phyloP scores from a whole-genome alignment of 2,113 vertebrate genomes.

The Sinocyclocheilus rhinocerous region DNA sequence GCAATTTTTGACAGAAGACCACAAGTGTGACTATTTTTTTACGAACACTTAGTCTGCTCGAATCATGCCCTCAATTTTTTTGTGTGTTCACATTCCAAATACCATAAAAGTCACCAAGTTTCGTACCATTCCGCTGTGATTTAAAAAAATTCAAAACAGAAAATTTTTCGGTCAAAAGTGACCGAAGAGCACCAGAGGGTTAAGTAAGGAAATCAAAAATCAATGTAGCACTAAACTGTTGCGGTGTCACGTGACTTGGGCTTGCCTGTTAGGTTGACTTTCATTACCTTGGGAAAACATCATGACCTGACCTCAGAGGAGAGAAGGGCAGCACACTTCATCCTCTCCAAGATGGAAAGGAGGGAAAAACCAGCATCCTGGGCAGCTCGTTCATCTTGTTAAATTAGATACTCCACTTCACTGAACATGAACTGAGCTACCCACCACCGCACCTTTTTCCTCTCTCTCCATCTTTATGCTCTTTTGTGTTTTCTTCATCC shows the following conservation, averaged over 20 bases:
- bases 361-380: slow-evolving; percentile 56
- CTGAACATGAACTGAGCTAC: slow-evolving; percentile 70
- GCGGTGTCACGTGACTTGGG: slow-evolving; percentile 13
- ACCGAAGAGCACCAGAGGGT: neutral
- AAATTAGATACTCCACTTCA: slow-evolving; percentile 79
- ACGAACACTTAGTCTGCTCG: too few relatives aligned
- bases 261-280: slow-evolving; percentile 55
- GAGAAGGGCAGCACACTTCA: slow-evolving; percentile 62
- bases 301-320: slow-evolving; percentile 67
- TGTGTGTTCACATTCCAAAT: too few relatives aligned
- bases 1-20: too few relatives aligned
- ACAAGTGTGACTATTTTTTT: too few relatives aligned
- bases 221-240: slow-evolving; percentile 42
- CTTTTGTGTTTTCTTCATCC: slow-evolving; percentile 55
- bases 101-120: too few relatives aligned
- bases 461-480: slow-evolving; percentile 50
- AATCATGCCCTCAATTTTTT: too few relatives aligned
- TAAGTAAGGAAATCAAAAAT: slow-evolving; percentile 39
- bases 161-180: too few relatives aligned
- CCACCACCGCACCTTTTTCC: slow-evolving; percentile 48
- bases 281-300: slow-evolving; percentile 62
- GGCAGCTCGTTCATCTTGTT: slow-evolving; percentile 79
- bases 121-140: too few relatives aligned
- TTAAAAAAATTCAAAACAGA: too few relatives aligned
- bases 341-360: slow-evolving; percentile 49